Evolutionary conservation across 2,113 vertebrate genomes (phyloP).

Genomic region (Oryzias woworae): DNA sequence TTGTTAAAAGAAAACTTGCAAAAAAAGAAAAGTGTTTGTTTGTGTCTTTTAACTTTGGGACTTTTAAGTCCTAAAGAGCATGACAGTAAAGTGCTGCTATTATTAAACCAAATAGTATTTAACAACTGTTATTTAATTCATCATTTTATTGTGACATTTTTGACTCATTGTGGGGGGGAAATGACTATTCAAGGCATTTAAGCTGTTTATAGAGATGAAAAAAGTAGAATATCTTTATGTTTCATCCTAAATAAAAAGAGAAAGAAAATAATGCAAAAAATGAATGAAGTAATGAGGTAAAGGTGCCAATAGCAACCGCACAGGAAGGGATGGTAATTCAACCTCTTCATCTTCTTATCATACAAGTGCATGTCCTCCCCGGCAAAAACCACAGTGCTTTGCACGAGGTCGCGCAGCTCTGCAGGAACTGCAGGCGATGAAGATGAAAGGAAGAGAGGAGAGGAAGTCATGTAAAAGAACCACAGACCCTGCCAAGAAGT

Average conservation of each 20-base stretch:
- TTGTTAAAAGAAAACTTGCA: too few relatives aligned
- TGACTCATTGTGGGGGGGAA: too few relatives aligned
- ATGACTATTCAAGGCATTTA: too few relatives aligned
- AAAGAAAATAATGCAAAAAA: not conserved
- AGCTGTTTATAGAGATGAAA: too few relatives aligned
- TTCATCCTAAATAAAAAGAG: too few relatives aligned
- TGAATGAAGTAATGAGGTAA: slow-evolving; percentile 11
- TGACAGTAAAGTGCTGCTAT: too few relatives aligned
- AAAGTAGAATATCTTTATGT: too few relatives aligned
- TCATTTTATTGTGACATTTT: too few relatives aligned
- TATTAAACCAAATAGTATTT: not conserved
- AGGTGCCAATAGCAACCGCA: slow-evolving; percentile 19
- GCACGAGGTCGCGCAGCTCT: slow-evolving; percentile 33
- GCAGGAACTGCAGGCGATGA: slow-evolving; percentile 37
- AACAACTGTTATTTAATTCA: not conserved
- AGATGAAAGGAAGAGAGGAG: slow-evolving; percentile 34
- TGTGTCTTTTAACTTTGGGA: too few relatives aligned
- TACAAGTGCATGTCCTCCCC: slow-evolving; percentile 9
- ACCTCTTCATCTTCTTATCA: slow-evolving; percentile 4
- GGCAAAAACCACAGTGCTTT: slow-evolving; percentile 34
- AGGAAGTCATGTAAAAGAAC: slow-evolving; percentile 58
- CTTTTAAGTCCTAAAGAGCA: too few relatives aligned
- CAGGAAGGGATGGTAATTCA: slow-evolving; percentile 13
- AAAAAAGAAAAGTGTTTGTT: too few relatives aligned
- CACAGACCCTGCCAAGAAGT: slow-evolving; percentile 30